These are phyloP conservation scores for Argyrosomus japonicus DNA, from an alignment of 2,113 vertebrate genomes.

Conservation along the genomic window DNA sequence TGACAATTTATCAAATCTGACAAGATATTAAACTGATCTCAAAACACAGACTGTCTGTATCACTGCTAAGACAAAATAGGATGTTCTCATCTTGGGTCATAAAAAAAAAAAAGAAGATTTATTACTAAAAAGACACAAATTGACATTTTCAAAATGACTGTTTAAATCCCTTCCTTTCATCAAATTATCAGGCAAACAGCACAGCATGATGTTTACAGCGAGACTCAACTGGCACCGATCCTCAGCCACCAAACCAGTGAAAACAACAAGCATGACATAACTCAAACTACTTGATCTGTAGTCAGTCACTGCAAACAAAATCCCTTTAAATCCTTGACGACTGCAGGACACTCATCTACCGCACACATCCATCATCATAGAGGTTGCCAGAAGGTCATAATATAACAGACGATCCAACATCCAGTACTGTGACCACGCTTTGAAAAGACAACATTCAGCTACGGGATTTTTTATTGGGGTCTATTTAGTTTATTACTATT, in stretches of 20 bases:
- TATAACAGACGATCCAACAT: constrained; percentile 28
- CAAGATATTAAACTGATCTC: constrained; percentile 78
- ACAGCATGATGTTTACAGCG: constrained; percentile 46
- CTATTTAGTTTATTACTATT: background rate
- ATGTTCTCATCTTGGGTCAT: constrained; percentile 69
- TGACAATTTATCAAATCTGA: constrained; percentile 74
- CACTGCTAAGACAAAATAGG: constrained; percentile 64
- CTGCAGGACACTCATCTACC: constrained; percentile 50
- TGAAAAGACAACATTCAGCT: background rate
- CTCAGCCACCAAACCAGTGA: constrained; percentile 40
- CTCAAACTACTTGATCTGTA: constrained; percentile 61
- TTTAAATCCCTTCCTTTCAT: constrained; percentile 60
- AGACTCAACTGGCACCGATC: constrained; percentile 48
- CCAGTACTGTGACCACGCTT: background rate
- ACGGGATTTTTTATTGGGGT: background rate
- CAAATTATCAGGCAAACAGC: constrained; percentile 56
- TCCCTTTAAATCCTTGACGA: constrained; percentile 63
- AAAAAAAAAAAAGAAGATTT: constrained; percentile 63
- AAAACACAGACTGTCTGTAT: constrained; percentile 77
- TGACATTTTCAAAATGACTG: constrained; percentile 73
- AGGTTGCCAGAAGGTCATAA: constrained; percentile 60
- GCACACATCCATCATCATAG: constrained; percentile 58
- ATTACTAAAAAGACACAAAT: constrained; percentile 75
- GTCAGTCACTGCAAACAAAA: constrained; percentile 61
- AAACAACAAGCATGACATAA: constrained; percentile 56